phyloP scores from a whole-genome alignment of 2,797 vertebrate species.

The Pitangus sulphuratus region DNA sequence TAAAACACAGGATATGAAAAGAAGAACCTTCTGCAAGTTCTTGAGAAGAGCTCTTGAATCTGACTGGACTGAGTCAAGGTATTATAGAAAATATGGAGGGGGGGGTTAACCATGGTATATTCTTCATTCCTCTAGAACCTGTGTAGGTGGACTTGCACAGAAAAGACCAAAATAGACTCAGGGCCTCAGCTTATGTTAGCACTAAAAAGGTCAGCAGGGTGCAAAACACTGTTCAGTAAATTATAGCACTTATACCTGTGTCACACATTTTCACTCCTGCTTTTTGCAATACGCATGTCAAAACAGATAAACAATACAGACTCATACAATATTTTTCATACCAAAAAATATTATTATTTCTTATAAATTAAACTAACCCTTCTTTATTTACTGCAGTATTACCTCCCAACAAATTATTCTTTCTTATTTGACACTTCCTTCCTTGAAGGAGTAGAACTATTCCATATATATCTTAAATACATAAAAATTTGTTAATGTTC shows the following conservation, averaged over 20 bases:
- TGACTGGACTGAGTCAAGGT: background rate
- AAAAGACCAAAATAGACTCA: background rate
- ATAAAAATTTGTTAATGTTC: background rate
- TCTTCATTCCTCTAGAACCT: background rate
- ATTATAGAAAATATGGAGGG: background rate
- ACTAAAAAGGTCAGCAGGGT: background rate
- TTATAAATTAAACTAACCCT: background rate
- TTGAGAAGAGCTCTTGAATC: background rate
- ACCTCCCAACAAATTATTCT: background rate
- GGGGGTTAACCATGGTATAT: background rate
- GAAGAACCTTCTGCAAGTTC: background rate
- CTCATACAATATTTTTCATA: background rate
- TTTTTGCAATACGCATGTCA: background rate
- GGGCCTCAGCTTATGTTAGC: background rate
- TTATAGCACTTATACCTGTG: background rate
- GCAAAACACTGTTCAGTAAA: background rate
- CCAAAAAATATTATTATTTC: background rate
- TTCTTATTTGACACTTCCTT: background rate
- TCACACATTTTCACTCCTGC: background rate
- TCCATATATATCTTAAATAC: background rate
- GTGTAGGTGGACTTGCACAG: background rate
- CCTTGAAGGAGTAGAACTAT: background rate
- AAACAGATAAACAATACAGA: background rate
- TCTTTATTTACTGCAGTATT: background rate
- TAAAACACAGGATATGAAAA: background rate